Conservation (phyloP, 2,797 vertebrate genomes). For the Delichon dasypus region DNA sequence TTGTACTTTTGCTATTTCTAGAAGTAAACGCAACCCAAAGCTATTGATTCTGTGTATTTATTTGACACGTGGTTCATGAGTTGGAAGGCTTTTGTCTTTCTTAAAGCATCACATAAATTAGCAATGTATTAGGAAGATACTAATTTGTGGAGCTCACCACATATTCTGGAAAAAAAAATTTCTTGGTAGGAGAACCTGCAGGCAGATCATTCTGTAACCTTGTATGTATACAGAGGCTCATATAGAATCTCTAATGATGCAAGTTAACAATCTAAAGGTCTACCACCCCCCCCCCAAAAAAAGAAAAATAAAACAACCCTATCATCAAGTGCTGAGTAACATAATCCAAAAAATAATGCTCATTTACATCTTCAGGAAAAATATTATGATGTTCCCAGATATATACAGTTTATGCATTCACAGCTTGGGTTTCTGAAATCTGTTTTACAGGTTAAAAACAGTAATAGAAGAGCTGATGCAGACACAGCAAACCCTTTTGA, state of each 20-base stretch:
- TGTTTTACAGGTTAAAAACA: slow-evolving; percentile 84
- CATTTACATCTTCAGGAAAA: neutral
- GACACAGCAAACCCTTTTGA: slow-evolving; percentile 87
- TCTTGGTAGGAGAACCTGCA: neutral
- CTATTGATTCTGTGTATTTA: neutral
- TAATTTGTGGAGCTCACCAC: neutral
- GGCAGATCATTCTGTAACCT: neutral
- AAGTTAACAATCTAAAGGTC: neutral
- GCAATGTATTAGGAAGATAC: neutral
- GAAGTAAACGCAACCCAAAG: neutral
- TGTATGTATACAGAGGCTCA: neutral
- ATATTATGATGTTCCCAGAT: neutral
- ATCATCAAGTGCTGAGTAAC: neutral
- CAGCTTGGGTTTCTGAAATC: neutral
- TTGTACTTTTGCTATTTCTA: neutral
- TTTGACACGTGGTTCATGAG: neutral
- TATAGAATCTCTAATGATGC: neutral
- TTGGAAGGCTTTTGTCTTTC: neutral
- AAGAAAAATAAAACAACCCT: neutral
- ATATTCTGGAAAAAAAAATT: neutral
- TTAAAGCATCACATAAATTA: neutral
- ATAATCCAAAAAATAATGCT: neutral
- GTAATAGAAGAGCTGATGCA: slow-evolving; percentile 87
- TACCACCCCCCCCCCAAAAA: too few relatives aligned
- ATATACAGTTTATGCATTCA: neutral